Conservation (phyloP, 2,888 invertebrate species). For the Plebejus anna region DNA sequence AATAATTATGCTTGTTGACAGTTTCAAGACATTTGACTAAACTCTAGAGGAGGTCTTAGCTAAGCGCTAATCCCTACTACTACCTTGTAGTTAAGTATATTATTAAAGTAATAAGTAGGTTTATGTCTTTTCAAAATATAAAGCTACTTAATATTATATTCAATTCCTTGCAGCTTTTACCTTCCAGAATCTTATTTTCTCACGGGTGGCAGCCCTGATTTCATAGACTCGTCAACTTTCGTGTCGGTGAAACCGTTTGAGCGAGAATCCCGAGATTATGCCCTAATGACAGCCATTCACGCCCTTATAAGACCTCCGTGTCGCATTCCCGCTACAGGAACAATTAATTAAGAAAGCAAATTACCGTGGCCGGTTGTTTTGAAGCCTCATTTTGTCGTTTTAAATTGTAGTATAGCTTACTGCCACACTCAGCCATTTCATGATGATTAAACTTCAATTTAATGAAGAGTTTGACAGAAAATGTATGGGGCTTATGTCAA, state of each 20-base stretch:
- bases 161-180: not conserved
- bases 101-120: no score
- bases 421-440: no score
- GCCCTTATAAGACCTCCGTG: constrained; percentile 25
- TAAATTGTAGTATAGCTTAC: not conserved
- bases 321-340: constrained; percentile 28
- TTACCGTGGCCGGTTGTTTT: not conserved
- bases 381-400: not conserved
- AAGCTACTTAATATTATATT: no score
- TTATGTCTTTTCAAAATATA: no score
- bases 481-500: no score
- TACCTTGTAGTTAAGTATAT: no score
- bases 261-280: constrained; percentile 56
- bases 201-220: constrained; percentile 30
- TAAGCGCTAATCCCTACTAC: no score
- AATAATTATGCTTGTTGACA: no score
- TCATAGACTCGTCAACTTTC: constrained; percentile 48
- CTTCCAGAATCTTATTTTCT: constrained; percentile 23
- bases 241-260: constrained; percentile 55
- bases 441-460: no score
- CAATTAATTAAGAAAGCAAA: constrained; percentile 26
- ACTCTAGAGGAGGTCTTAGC: no score
- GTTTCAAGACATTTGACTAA: no score
- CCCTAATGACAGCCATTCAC: constrained; percentile 43
- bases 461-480: no score